A percentile compares a stretch with the other conserved stretches of the same genome.
phyloP scores from a whole-genome alignment of 2,797 vertebrate species.

The Cichlasoma orientale region DNA sequence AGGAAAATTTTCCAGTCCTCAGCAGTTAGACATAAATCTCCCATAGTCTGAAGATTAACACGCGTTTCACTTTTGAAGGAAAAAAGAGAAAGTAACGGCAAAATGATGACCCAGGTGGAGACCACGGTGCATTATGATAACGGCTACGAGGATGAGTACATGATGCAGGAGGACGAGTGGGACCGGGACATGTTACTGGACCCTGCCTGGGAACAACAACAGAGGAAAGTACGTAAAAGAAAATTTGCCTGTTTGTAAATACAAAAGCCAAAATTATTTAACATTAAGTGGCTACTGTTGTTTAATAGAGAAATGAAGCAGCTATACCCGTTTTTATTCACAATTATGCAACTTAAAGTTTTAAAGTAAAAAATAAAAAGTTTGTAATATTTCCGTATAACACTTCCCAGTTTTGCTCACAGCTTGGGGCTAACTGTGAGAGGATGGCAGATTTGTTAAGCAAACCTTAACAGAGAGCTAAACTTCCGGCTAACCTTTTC shows the following conservation, averaged over 20 bases:
- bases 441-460: neutral
- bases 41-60: slow-evolving; percentile 11
- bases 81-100: slow-evolving; percentile 26
- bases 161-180: slow-evolving; percentile 98
- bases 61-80: slow-evolving; percentile 1
- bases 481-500: slow-evolving; percentile 23
- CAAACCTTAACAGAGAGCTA: accelerated
- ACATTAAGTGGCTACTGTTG: neutral
- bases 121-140: slow-evolving; percentile 89
- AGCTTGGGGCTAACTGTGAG: neutral
- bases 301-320: neutral
- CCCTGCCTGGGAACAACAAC: slow-evolving; percentile 98
- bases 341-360: neutral
- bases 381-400: too few relatives aligned
- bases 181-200: slow-evolving; percentile 97
- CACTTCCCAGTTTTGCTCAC: neutral
- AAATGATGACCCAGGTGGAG: slow-evolving; percentile 85
- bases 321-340: neutral
- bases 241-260: neutral
- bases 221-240: slow-evolving; percentile 90
- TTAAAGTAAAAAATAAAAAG: too few relatives aligned
- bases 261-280: neutral
- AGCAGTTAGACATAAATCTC: neutral
- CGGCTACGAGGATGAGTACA: slow-evolving; percentile 92
- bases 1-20: slow-evolving; percentile 10